Evolutionary conservation across 2,797 vertebrate species (phyloP), one percentile per base, ranked within the genome.

Genomic region (Furcifer pardalis): DNA sequence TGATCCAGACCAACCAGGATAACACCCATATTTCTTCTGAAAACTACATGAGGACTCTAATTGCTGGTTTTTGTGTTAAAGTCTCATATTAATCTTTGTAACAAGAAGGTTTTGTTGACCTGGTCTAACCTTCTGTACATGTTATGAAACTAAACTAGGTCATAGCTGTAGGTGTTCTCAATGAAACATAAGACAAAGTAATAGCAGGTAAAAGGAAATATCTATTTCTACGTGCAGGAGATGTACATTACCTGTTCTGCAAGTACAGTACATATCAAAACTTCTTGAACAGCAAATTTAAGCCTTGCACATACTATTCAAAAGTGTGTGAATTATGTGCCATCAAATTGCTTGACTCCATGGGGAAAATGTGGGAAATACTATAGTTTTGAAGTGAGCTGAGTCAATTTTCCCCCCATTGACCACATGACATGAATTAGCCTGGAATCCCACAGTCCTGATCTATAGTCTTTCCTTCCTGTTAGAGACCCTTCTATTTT

Each of bases 161-260:
- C 65, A 59, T 13, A 77, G 60, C 17, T 86, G 65, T 74, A 77
- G 60, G 52, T 68, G 60, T 78, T 46, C 4, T 77, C 42, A 72
- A 37, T 78, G 82, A 84, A 89, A 82, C 40, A 3, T 42, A 77
- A 72, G 19, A 44, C 42, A 72, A 17, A 69, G 52, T 59, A 84
- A 77, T 35, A 52, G 10, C 52, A 5, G 10, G 23, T 37, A 49
- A n/a, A 81, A 62, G 23, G 52, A 68, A 60, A 59, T 44, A 23
- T 2, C 56, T 2, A 66, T 19, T 86, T 37, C 59, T 84, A 40
- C 17, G 5, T 62, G 30, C 17, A 72, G 35, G 66, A 60, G 8
- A 7, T 74, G 65, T 77, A 40, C 62, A 21, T 9, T 80, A 27
- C 32, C 72, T 49, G 59, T 77, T 71, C 27, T 77, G 21, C 37